Evolutionary conservation across 2,797 vertebrate genomes (phyloP).

Genomic region (Tinamus major): DNA sequence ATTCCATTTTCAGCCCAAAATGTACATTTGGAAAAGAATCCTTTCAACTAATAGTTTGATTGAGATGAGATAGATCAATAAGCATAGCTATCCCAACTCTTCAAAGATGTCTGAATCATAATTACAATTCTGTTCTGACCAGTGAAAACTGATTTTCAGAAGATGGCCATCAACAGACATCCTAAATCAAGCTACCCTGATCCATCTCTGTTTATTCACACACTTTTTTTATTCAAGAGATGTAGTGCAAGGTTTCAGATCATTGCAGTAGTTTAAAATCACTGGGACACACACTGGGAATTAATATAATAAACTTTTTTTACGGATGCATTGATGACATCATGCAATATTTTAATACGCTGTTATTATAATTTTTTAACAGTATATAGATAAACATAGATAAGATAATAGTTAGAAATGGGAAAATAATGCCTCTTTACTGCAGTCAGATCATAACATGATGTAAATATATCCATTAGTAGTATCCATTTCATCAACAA

Average conservation of each 20-base stretch:
- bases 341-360: background rate
- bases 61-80: background rate
- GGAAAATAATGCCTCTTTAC: background rate
- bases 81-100: background rate
- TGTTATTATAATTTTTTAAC: background rate
- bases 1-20: background rate
- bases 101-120: background rate
- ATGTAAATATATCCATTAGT: background rate
- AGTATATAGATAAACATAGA: background rate
- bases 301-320: background rate
- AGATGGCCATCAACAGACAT: background rate
- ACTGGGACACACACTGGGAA: fast-evolving
- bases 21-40: background rate
- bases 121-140: background rate
- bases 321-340: background rate
- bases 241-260: background rate
- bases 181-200: background rate
- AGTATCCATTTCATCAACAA: background rate
- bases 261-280: background rate
- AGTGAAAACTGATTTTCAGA: background rate
- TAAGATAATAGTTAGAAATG: background rate
- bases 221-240: background rate
- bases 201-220: background rate
- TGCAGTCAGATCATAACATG: background rate
- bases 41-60: background rate